Evolutionary conservation across 2,888 invertebrate genomes (phyloP).

Genomic region (Drosophila sordidula): DNA sequence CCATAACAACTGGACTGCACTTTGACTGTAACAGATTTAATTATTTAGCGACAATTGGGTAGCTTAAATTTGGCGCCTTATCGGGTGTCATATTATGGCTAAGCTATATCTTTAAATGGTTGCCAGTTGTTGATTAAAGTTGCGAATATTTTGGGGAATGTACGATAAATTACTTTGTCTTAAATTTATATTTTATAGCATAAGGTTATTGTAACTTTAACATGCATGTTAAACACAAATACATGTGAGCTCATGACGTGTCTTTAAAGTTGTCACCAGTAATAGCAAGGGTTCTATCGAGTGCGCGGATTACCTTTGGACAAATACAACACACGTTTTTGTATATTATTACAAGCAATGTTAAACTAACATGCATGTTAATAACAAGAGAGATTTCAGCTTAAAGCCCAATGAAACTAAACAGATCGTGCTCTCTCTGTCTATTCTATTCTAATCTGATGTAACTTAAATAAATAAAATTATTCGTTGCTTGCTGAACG

Average conservation of each 20-base stretch:
- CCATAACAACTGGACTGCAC: constrained; percentile 25
- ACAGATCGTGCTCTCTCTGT: no score
- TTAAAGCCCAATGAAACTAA: no score
- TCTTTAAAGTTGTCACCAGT: not conserved
- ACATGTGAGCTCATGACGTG: no score
- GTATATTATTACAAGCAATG: not conserved
- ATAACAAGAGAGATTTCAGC: no score
- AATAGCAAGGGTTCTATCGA: no score
- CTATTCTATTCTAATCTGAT: no score
- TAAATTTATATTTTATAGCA: not conserved
- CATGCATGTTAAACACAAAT: not conserved
- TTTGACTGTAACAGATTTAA: constrained; percentile 18
- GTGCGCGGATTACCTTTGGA: not conserved
- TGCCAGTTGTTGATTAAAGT: not conserved
- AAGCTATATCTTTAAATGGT: not conserved
- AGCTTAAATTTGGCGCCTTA: not conserved
- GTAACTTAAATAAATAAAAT: no score
- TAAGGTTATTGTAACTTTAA: constrained; percentile 4
- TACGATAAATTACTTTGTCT: not conserved
- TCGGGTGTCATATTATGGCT: not conserved
- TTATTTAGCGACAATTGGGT: not conserved
- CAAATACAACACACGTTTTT: not conserved
- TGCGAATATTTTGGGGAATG: not conserved
- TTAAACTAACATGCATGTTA: not conserved
- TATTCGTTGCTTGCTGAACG: not conserved